Base-by-base conservation (phyloP, 1,140 invertebrate genomes). In the Anthonomus grandis region DNA sequence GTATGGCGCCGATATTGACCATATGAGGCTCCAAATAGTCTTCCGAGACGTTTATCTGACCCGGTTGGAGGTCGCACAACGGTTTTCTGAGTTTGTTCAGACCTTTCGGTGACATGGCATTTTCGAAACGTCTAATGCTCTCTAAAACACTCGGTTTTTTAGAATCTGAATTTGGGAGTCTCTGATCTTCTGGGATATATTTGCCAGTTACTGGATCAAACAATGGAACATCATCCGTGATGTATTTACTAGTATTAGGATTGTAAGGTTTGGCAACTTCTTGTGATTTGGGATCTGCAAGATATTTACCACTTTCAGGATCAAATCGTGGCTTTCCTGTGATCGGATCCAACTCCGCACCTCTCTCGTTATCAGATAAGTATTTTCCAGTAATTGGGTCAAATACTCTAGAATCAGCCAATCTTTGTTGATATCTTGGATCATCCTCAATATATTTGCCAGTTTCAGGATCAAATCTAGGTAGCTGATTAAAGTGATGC, bases 1-100 rank as follows among this genome's bases (percentile, higher is more conserved):
- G 59, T 18, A 70, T 69, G 6, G 57, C 25, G 3, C 69, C 69
- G 9, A 68, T 58, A 9, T 62, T 64, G 0, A 68, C 59, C 21
- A 38, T 45, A 22, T 52, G 60, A 9, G 66, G 66, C 18, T 66
- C 44, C 9, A 66, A 34, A 42, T 59, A 56, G 41, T 63, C 59
- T 56, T 68, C 64, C 9, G 42, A 13, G 10, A 63, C 22, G 5
- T 24, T 59, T 12, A 60, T 23, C n/a, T 54, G 39, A n/a, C 34
- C 23, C 13, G 62, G 62, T 12, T 51, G 15, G 17, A 56, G 25
- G 13, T 49, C 19, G 5, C 18, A 24, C 12, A 59, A 36, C n/a
- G 39, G 51, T 34, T 47, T 47, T 57, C 21, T 37, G 27, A 31
- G 13, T 47, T 54, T 53, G 38, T 9, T 12, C 21, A 34, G 18